Base-by-base conservation (phyloP, 2,888 invertebrate species). In the Sphecodes monilicornis region DNA sequence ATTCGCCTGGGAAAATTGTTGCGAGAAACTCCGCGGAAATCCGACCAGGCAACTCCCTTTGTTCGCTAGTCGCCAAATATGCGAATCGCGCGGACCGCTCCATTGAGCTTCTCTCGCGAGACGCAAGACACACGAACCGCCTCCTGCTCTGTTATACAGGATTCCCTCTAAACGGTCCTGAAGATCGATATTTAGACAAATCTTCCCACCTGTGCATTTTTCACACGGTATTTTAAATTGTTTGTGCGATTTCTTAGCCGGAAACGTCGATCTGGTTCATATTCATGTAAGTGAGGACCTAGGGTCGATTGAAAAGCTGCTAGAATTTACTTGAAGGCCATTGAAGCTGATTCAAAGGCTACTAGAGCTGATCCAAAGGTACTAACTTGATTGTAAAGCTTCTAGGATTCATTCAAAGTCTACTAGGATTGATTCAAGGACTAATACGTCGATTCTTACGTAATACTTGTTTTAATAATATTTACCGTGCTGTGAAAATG, bases 61-160 rank as follows among this genome's bases (percentile, higher is more conserved):
- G 46, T 22, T 32, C 16, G 8, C n/a, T 46, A n/a, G n/a, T 46
- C 64, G 43, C 32, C 71, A 57, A 79, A 68, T 43, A 16, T 41
- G 32, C 43, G 64, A 41, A 64, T 32, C 57, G 57, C 57, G 57
- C 57, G 26, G 57, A 26, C 26, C 26, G 57, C 57, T 26, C 26
- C 57, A 57, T 57, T 57, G 57, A 57, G 57, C 57, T 57, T 57
- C 57, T 57, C 57, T 57, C 57, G 57, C 57, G 57, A 57, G 26
- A 26, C 57, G 57, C 26, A 26, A 57, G 57, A 57, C 26, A 57
- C 57, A 26, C 26, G 13, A 26, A 26, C 57, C 57, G 26, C 1
- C 26, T 13, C 26, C 13, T 26, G 0, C 57, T 57, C n/a, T 13
- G 26, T 57, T 57, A 26, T 26, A 26, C 26, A 13, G 57, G 26